phyloP scores from a whole-genome alignment of 2,888 invertebrate species.

The Habroteleia sp. region DNA sequence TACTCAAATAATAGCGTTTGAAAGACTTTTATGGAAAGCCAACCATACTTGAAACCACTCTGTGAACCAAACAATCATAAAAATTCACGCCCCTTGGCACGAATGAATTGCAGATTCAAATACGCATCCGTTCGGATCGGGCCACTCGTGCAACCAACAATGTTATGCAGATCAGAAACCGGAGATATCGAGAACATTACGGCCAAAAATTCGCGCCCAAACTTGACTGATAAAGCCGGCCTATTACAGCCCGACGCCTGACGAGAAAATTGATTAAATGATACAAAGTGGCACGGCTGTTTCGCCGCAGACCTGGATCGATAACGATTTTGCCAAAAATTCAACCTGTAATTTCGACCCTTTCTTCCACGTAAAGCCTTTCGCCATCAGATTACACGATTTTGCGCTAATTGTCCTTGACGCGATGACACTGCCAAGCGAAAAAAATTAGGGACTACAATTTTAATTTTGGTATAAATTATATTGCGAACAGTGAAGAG shows the following conservation, averaged over 20 bases:
- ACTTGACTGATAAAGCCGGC: slow-evolving; percentile 26
- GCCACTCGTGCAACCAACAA: slow-evolving; percentile 35
- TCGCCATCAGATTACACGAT: too few species aligned
- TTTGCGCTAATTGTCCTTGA: too few species aligned
- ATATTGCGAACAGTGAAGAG: too few species aligned
- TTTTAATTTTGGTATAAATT: too few species aligned
- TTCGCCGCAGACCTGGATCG: background rate
- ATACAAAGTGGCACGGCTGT: slow-evolving; percentile 27
- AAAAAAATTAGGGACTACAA: too few species aligned
- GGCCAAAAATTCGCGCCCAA: slow-evolving; percentile 27
- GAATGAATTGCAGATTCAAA: slow-evolving; percentile 65
- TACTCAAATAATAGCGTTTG: slow-evolving; percentile 59
- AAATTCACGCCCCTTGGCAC: slow-evolving; percentile 65
- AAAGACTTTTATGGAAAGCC: slow-evolving; percentile 55
- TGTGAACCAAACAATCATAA: slow-evolving; percentile 59
- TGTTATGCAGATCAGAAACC: slow-evolving; percentile 49
- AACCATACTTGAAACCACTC: slow-evolving; percentile 46
- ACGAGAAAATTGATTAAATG: slow-evolving; percentile 48
- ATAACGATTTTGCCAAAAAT: slow-evolving; percentile 9
- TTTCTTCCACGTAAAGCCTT: too few species aligned
- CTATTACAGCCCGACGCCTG: background rate
- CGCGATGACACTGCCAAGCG: too few species aligned
- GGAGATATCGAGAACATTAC: slow-evolving; percentile 37
- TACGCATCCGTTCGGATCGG: slow-evolving; percentile 59
- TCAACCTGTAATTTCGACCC: slow-evolving; percentile 20